Evolutionary conservation across 2,113 vertebrate species (phyloP).

Genomic region (Phyllostomus hastatus): DNA sequence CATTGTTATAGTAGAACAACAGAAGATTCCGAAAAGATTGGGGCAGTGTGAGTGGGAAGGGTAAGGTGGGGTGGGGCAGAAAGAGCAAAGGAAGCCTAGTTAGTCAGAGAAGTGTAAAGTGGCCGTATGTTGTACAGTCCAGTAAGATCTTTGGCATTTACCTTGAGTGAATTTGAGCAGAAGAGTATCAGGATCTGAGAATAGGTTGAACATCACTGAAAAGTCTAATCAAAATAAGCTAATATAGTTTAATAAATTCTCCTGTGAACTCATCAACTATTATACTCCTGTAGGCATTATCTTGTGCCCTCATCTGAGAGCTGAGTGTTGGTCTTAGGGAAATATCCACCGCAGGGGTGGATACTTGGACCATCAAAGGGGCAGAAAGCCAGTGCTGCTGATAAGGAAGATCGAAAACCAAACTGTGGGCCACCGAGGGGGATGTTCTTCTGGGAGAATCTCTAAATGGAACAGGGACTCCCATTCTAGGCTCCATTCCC

Average conservation of each 20-base stretch:
- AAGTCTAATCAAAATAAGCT: neutral
- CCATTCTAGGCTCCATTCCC: neutral
- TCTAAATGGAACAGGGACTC: neutral
- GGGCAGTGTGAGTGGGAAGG: too few species aligned
- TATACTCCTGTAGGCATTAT: neutral
- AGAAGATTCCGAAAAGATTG: neutral
- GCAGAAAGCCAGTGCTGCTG: neutral
- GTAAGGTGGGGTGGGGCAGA: neutral
- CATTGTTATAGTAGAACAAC: neutral
- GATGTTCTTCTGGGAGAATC: neutral
- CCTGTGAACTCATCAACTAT: neutral
- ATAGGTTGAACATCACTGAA: neutral
- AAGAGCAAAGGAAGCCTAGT: neutral
- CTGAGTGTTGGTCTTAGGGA: neutral
- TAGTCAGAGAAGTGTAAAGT: neutral
- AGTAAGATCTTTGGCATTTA: neutral
- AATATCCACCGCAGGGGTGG: neutral
- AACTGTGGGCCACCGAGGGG: neutral
- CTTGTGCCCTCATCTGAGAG: neutral
- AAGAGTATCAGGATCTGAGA: neutral
- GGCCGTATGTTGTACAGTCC: neutral
- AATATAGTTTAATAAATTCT: neutral
- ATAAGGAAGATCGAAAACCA: neutral
- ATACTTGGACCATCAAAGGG: neutral
- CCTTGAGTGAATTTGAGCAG: neutral